Base-by-base conservation (phyloP, 53 echinoderm and acorn worm species). In the Luidia sarsii region DNA sequence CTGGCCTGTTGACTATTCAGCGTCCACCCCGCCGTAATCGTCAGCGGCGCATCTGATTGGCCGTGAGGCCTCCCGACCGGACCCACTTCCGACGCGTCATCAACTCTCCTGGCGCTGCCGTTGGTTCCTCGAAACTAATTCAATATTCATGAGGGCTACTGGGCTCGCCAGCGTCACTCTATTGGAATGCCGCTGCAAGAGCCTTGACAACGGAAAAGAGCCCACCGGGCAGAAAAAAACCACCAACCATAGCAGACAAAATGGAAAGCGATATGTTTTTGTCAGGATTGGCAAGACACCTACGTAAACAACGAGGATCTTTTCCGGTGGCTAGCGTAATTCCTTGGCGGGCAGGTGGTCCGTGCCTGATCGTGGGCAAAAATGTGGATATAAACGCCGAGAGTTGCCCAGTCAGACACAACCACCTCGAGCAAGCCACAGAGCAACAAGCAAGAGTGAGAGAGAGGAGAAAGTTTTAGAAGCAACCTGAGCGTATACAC, bases 101-200 rank as follows among this genome's bases (percentile, higher is more conserved):
- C 34, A 0, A 38, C 77, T 29, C 14, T 57, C 77, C 55, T 24
- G 59, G 9, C 20, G 43, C 60, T n/a, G 23, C 48, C 9, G 60
- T 77, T 77, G 77, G 77, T 77, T 77, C 77, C 60, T 46, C 43
- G 77, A 77, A 77, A 61, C 21, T 55, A 29, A 59, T 77, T 77
- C 31, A 31, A 77, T 77, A 77, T 77, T 59, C 77, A 77, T 77
- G 27, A 77, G 39, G n/a, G n/a, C 36, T 51, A 10, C 18, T 39
- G 13, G 13, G 55, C 13, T 37, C 61, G 20, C 45, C 46, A 33
- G 45, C 75, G 77, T 61, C 77, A 77, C 38, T 77, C 43, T 46
- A 60, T 60, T 61, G 77, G 77, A 77, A 77, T 77, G 77, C 45
- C 29, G 33, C 33, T 32, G 48, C 50, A 50, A 5, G 11, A 52